These are phyloP conservation scores for Clusia tigrina DNA, from an alignment of 2,888 invertebrate genomes.

Conservation along the genomic window DNA sequence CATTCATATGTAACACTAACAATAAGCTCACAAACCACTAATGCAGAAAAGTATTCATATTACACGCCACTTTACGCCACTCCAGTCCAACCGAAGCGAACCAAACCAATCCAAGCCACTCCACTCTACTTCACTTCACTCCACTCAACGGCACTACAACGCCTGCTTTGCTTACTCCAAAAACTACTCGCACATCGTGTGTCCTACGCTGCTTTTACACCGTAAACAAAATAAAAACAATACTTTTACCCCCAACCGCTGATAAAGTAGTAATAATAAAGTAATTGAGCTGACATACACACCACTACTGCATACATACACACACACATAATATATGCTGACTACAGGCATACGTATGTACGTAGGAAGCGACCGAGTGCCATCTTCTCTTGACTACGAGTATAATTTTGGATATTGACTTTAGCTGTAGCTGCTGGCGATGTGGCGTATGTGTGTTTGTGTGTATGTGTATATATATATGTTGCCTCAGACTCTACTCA, in stretches of 20 bases:
- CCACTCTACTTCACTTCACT: too few species aligned
- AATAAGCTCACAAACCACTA: constrained; percentile 18
- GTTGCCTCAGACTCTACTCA: constrained; percentile 6
- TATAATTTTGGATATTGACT: background rate
- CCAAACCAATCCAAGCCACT: too few species aligned
- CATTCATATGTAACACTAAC: background rate
- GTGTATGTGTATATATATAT: background rate
- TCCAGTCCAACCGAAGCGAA: background rate
- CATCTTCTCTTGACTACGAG: background rate
- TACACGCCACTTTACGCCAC: constrained; percentile 23
- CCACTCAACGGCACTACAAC: too few species aligned
- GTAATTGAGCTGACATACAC: constrained; percentile 22
- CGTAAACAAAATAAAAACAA: background rate
- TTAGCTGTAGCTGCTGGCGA: background rate
- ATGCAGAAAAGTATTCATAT: constrained; percentile 30
- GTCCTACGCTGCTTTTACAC: too few species aligned
- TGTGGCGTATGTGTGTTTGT: background rate
- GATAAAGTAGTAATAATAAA: constrained; percentile 16
- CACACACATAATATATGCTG: background rate
- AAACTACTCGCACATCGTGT: too few species aligned
- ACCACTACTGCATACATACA: background rate
- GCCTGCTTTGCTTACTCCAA: too few species aligned
- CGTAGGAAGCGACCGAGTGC: background rate
- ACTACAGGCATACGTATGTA: background rate
- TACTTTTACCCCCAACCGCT: background rate